phyloP scores from a whole-genome alignment of 2,113 vertebrate genomes.

The Bettongia penicillata region DNA sequence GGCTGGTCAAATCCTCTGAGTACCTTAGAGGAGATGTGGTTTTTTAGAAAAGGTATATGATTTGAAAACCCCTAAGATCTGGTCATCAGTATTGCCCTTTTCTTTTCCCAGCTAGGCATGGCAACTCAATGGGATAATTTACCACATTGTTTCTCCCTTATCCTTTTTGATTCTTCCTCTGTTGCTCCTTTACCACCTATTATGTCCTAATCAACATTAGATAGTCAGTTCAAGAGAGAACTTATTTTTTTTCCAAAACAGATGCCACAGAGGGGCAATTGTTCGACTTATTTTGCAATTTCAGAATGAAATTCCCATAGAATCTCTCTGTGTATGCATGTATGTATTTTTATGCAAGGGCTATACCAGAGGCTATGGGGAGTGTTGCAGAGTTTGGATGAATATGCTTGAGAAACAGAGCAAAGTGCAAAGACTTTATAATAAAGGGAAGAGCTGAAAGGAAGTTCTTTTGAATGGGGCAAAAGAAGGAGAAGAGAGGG shows the following conservation, averaged over 20 bases:
- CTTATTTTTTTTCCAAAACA: background rate
- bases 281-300: background rate
- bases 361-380: background rate
- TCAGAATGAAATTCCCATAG: background rate
- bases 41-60: too few relatives aligned
- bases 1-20: too few relatives aligned
- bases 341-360: background rate
- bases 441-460: background rate
- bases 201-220: background rate
- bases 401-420: background rate
- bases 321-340: background rate
- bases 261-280: background rate
- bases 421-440: background rate
- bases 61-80: too few relatives aligned
- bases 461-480: background rate
- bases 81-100: too few relatives aligned
- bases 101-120: too few relatives aligned
- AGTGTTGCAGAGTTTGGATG: background rate
- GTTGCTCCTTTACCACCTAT: background rate
- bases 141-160: too few relatives aligned
- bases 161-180: too few relatives aligned
- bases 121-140: too few relatives aligned
- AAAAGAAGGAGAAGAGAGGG: background rate
- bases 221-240: background rate
- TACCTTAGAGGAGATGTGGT: too few relatives aligned